Evolutionary conservation across 2,888 invertebrate genomes (phyloP).

Genomic region (Troilus luridus): DNA sequence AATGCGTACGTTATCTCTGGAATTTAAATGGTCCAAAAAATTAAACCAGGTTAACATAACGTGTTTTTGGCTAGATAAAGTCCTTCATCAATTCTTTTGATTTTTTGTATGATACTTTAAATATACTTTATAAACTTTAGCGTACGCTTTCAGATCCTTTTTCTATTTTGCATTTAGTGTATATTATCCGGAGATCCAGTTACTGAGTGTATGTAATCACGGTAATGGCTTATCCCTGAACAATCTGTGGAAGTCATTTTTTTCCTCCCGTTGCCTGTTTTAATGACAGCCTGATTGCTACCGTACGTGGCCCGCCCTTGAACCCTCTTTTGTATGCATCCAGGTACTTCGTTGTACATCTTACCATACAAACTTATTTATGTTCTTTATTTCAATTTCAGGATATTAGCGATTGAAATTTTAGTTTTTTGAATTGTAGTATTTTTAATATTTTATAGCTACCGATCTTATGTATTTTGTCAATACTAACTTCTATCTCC

Average conservation of each 20-base stretch:
- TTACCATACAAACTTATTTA: background rate
- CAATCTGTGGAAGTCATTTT: background rate
- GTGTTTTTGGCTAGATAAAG: background rate
- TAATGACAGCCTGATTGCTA: background rate
- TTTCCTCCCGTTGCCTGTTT: background rate
- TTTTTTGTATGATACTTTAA: background rate
- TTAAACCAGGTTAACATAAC: background rate
- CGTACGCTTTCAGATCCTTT: background rate
- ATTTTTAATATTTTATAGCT: too few species aligned
- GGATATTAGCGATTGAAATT: too few species aligned
- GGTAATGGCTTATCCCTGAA: background rate
- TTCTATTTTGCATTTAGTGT: background rate
- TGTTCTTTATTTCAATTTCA: background rate
- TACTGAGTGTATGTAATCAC: constrained; percentile 9
- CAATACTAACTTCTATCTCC: too few species aligned
- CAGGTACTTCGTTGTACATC: background rate
- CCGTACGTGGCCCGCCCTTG: background rate
- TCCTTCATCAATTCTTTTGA: background rate
- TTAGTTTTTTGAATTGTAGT: too few species aligned
- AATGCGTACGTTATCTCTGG: background rate
- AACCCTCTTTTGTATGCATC: background rate
- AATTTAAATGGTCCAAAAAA: background rate
- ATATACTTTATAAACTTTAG: background rate
- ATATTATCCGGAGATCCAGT: background rate
- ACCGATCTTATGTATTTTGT: too few species aligned